These are phyloP conservation scores for Ceuthmochares aereus DNA, from an alignment of 2,113 vertebrate species.

Conservation along the genomic window DNA sequence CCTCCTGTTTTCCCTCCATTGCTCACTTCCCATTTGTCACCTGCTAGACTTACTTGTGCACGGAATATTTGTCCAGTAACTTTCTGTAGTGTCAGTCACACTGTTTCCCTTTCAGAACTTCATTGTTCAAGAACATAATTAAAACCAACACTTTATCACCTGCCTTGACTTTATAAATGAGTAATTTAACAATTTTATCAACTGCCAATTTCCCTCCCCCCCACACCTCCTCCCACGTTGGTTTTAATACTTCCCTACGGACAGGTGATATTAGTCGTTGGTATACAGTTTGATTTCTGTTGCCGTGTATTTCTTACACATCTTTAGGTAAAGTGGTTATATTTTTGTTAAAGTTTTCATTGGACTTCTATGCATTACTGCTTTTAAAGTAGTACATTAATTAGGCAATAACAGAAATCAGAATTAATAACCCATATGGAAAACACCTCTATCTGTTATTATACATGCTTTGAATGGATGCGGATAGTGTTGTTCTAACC, in stretches of 20 bases:
- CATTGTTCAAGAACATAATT: not conserved
- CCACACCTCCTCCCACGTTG: too few relatives aligned
- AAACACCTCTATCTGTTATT: not conserved
- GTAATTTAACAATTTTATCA: not conserved
- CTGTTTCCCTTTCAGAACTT: not conserved
- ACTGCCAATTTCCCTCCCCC: not conserved
- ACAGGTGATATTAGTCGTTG: not conserved
- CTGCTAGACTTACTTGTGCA: not conserved
- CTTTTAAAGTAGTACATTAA: not conserved
- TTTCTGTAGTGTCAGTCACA: not conserved
- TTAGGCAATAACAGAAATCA: not conserved
- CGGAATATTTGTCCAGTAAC: not conserved
- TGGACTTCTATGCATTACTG: not conserved
- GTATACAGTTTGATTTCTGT: not conserved
- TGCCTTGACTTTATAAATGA: not conserved
- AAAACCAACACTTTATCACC: not conserved
- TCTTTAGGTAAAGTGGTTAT: not conserved
- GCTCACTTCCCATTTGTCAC: not conserved
- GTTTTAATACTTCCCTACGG: not conserved
- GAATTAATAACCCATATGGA: not conserved
- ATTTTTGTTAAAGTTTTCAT: not conserved
- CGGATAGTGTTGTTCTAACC: not conserved
- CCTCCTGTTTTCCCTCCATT: not conserved
- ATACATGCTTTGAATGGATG: not conserved
- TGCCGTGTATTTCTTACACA: conserved; percentile 1